These are phyloP conservation scores for Hecatera dysodea DNA, from an alignment of 2,888 invertebrate species.

Conservation along the genomic window DNA sequence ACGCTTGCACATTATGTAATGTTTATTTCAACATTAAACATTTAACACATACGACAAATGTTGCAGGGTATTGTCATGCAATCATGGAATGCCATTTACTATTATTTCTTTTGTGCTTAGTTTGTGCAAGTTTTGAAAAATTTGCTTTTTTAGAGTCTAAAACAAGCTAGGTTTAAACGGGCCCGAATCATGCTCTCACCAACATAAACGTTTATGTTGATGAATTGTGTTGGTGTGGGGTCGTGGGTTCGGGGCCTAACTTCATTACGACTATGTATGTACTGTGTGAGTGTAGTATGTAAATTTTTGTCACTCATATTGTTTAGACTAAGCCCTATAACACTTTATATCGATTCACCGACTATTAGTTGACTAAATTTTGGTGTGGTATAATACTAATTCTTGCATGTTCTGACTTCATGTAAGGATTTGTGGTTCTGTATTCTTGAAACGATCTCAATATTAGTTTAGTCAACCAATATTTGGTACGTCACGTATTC, in stretches of 20 bases:
- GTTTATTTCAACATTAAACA: conserved; percentile 52
- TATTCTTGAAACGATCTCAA: not conserved
- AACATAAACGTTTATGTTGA: conserved; percentile 42
- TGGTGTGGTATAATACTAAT: not conserved
- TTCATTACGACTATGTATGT: conserved; percentile 58
- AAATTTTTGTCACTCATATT: conserved; percentile 67
- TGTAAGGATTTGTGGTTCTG: conserved; percentile 7
- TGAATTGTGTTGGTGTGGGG: conserved; percentile 48
- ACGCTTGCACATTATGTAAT: conserved; percentile 49
- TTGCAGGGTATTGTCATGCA: conserved; percentile 80
- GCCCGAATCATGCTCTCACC: conserved; percentile 14
- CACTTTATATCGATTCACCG: conserved; percentile 45
- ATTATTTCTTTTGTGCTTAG: conserved; percentile 53
- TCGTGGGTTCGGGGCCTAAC: conserved; percentile 51
- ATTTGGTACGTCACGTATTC: conserved; percentile 38
- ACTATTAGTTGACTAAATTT: conserved; percentile 44
- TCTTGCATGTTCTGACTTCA: not conserved
- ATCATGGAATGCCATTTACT: conserved; percentile 68
- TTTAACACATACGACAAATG: conserved; percentile 62
- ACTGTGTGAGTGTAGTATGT: conserved; percentile 64
- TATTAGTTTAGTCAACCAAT: conserved; percentile 39
- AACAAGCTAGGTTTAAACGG: conserved; percentile 41
- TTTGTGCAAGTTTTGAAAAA: conserved; percentile 53
- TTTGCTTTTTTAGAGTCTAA: conserved; percentile 49
- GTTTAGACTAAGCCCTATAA: conserved; percentile 67